phyloP scores from a whole-genome alignment of 2,113 vertebrate species.

The Hyperopisus bebe region DNA sequence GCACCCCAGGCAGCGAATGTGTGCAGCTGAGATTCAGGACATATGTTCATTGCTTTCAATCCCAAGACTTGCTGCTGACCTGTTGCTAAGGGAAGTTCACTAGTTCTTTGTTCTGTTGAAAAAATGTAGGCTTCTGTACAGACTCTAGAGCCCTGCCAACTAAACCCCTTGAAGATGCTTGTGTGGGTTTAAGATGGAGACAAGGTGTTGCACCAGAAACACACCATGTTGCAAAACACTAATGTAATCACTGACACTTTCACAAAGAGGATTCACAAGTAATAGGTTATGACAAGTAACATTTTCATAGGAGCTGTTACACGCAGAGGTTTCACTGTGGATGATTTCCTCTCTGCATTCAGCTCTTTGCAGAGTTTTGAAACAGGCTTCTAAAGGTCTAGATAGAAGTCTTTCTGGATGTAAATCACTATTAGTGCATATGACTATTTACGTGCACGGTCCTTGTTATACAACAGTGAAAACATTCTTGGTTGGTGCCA shows the following conservation, averaged over 20 bases:
- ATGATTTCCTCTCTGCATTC: neutral
- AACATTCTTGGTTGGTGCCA: neutral
- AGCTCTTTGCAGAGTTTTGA: neutral
- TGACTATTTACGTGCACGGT: neutral
- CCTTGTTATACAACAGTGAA: neutral
- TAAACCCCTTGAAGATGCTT: neutral
- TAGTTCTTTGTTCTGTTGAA: neutral
- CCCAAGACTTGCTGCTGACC: neutral
- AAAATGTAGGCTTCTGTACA: neutral
- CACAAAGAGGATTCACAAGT: neutral
- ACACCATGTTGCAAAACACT: neutral
- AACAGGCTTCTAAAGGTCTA: neutral
- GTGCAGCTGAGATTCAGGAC: neutral
- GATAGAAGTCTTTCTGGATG: neutral
- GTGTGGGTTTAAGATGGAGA: neutral
- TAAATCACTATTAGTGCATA: neutral
- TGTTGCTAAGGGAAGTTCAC: neutral
- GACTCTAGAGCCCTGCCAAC: neutral
- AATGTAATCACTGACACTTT: neutral
- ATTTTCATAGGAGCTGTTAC: neutral
- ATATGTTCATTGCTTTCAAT: neutral
- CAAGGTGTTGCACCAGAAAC: neutral
- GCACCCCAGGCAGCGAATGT: neutral
- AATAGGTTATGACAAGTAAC: neutral
- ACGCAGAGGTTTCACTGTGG: neutral